These are phyloP conservation scores for Cheiracanthium punctorium DNA, from an alignment of 2,888 invertebrate species.

Conservation along the genomic window DNA sequence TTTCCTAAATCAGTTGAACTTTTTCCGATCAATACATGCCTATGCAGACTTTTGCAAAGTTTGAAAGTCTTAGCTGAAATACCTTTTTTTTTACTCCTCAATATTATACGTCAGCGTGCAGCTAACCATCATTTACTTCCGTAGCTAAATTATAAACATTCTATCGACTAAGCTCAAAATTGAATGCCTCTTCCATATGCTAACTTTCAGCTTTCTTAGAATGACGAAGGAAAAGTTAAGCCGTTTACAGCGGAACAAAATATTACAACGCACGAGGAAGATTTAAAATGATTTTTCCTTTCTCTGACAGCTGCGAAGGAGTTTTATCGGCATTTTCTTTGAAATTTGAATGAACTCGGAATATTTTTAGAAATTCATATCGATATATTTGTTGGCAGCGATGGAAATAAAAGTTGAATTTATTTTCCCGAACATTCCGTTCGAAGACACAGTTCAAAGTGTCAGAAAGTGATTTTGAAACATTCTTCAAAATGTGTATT, in stretches of 20 bases:
- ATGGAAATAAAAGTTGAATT: conserved; percentile 6
- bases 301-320: conserved; percentile 3
- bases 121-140: no score
- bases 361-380: conserved; percentile 11
- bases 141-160: no score
- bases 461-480: not conserved
- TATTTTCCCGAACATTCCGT: not conserved
- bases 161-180: no score
- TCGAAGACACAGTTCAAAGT: not conserved
- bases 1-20: no score
- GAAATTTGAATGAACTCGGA: not conserved
- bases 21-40: no score
- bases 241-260: not conserved
- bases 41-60: no score
- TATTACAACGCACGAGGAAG: not conserved
- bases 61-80: no score
- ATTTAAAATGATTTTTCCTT: conserved; percentile 6
- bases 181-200: no score
- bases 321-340: not conserved
- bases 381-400: not conserved
- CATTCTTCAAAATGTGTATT: not conserved
- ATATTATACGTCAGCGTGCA: no score
- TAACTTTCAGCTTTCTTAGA: no score
- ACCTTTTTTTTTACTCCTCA: no score
- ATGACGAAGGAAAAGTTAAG: not conserved